Percentiles rank a stretch among this genome's conserved stretches.
These are phyloP conservation scores for Drosophila parthenogenetica DNA, from an alignment of 2,888 invertebrate species.

Conservation along the genomic window DNA sequence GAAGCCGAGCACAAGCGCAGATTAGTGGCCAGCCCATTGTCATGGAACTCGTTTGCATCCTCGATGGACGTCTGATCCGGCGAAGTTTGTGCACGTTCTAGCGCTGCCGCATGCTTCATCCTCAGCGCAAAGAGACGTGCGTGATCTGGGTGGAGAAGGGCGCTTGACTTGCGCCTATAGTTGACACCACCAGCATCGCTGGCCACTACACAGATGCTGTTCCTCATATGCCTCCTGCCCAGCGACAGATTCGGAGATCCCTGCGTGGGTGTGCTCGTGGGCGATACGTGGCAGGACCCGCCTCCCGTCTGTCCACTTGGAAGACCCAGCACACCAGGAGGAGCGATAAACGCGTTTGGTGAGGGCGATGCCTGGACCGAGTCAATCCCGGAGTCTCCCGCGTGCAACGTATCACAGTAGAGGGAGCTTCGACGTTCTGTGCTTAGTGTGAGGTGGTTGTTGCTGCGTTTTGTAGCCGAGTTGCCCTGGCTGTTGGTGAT, in stretches of 20 bases:
- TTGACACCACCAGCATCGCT: constrained; percentile 53
- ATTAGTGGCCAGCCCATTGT: constrained; percentile 83
- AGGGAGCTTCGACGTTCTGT: constrained; percentile 82
- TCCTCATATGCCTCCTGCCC: constrained; percentile 73
- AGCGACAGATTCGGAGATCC: constrained; percentile 84
- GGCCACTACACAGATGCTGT: constrained; percentile 74
- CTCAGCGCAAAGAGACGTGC: constrained; percentile 87
- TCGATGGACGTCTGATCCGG: constrained; percentile 85
- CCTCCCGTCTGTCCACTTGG: constrained; percentile 67
- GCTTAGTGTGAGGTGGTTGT: constrained; percentile 65
- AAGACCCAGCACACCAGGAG: constrained; percentile 77
- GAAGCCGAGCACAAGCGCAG: constrained; percentile 85
- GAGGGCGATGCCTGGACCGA: constrained; percentile 89
- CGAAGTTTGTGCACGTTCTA: constrained; percentile 82
- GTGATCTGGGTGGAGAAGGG: constrained; percentile 89
- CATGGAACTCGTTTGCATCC: constrained; percentile 85
- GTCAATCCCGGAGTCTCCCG: constrained; percentile 90
- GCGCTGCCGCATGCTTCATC: constrained; percentile 84
- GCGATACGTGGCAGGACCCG: constrained; percentile 84
- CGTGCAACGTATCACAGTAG: constrained; percentile 86
- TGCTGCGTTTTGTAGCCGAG: constrained; percentile 53
- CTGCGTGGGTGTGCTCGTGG: constrained; percentile 83
- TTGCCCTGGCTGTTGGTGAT: constrained; percentile 43
- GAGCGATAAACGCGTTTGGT: constrained; percentile 85
- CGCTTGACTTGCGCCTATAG: constrained; percentile 87